A percentile compares a stretch with the other conserved stretches of the same genome.
Evolutionary conservation across 2,888 invertebrate genomes (phyloP).

Genomic region (Xestoiulus laeticollis): DNA sequence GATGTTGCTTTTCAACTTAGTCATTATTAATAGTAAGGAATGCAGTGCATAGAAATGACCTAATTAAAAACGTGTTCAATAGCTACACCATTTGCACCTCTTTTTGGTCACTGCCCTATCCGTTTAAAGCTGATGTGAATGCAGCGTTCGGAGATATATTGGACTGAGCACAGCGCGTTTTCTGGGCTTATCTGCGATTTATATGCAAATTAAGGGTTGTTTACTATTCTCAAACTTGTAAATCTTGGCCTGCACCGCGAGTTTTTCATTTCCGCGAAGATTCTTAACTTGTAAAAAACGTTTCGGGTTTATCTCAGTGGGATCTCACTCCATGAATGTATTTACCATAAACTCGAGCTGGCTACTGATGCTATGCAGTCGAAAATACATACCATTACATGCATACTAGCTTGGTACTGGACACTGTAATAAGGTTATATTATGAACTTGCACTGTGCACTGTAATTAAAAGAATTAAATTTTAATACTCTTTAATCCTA

Average conservation of each 20-base stretch:
- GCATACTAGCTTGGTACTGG: too few relatives aligned
- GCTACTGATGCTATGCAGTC: background rate
- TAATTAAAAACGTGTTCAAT: constrained; percentile 35
- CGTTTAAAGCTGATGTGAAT: background rate
- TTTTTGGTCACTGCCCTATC: constrained; percentile 13
- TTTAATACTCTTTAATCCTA: too few relatives aligned
- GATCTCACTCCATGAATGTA: background rate
- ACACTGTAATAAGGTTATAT: too few relatives aligned
- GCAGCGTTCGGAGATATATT: background rate
- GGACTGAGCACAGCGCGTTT: background rate
- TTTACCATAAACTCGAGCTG: background rate
- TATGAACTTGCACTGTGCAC: too few relatives aligned
- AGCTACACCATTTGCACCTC: background rate
- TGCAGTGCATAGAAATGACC: constrained; percentile 1
- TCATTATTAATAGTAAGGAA: constrained; percentile 40
- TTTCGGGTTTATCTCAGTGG: background rate
- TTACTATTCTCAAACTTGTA: background rate
- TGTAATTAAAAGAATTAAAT: too few relatives aligned
- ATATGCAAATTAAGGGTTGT: constrained; percentile 31
- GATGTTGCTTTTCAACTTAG: constrained; percentile 39
- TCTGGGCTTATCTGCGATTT: background rate
- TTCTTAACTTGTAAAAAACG: background rate
- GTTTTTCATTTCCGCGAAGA: constrained; percentile 14
- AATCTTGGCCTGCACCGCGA: background rate
- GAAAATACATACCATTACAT: too few relatives aligned